Evolutionary conservation across 2,113 vertebrate species (phyloP), one percentile per base, ranked within the genome.

Genomic region (Connochaetes taurinus): DNA sequence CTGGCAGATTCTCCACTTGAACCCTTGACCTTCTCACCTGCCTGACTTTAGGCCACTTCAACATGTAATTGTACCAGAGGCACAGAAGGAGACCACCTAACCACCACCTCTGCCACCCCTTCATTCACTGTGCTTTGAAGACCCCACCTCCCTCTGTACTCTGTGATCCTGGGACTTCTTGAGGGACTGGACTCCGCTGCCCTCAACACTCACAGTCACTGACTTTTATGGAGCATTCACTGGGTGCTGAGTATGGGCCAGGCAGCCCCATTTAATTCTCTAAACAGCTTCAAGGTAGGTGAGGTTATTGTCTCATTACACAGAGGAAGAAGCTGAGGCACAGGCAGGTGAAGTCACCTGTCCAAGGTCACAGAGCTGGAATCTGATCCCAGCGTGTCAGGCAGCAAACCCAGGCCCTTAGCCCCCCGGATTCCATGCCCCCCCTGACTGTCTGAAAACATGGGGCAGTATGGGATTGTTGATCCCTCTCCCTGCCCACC

Each of bases 141-240:
- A 60, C 12, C 1, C 71, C 27, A 57, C 23, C 11, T 19, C 3
- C 12, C 2, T 50, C 29, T 15, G 55, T 6, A 15, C 62, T 82
- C 55, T 6, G 36, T 4, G 14, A 50, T 14, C 60, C 58, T n/a
- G 4, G 60, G 88, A 53, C 36, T 57, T 83, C 50, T 8, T 6
- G 50, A 60, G 43, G 71, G 60, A 21, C 58, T 25, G 17, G 36
- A 36, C 7, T 36, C 43, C 57, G 6, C 17, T 16, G 62, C 33
- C 62, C 12, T 16, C 36, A 19, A n/a, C 0, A 0, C 27, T 84
- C 52, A 23, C 0, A 7, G 29, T 2, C 36, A 27, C 74, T 50
- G 5, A 36, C 5, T 31, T 80, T 67, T 60, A 50, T 7, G 1
- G 9, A 55, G 78, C 62, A 15, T 27, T 62, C 62, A 52, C 40